Base-by-base conservation (phyloP, 2,113 vertebrate species). In the Rhinoderma darwinii region DNA sequence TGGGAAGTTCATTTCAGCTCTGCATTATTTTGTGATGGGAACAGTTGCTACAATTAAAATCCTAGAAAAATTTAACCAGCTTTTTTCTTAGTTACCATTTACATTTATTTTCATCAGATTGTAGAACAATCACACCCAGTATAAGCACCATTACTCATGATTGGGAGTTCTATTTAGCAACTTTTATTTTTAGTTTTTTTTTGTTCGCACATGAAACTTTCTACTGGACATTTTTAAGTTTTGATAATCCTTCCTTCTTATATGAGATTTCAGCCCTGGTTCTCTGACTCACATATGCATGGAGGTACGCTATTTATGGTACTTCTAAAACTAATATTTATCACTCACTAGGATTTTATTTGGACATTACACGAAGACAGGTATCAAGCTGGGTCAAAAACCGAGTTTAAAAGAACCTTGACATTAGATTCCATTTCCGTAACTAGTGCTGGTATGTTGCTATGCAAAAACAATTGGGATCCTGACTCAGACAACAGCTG, bases 401-500 rank as follows among this genome's bases (percentile, higher is more conserved):
- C 39, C n/a, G 6, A 82, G 39, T 8, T 30, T 8, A 7, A 59
- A 22, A 41, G 22, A 27, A 44, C 37, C 17, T 61, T 63, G 56
- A 82, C 37, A 17, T 66, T 27, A 37, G 25, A 61, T 82, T 59
- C 39, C 37, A 43, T 63, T 39, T 41, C 39, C 14, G 6, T 82
- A 41, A n/a, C 11, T 27, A 61, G 15, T 63, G 25, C 15, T 44
- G 47, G 18, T 51, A 32, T 32, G 75, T 51, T 77, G n/a, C 43
- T 32, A 35, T 51, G 44, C 5, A 63, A 30, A 82, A 82, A 44
- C 27, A 56, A 18, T 41, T 37, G 4, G 37, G 56, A 41, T 63
- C 59, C 39, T 82, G 56, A 44, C 11, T 59, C 35, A 59, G 22
- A 61, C 79, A 44, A 27, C 79, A 63, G 79, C 22, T 82, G 56